A percentile compares a stretch with the other conserved stretches of the same genome.
Evolutionary conservation across 2,888 invertebrate species (phyloP).

Genomic region (Cerastis rubricosa): DNA sequence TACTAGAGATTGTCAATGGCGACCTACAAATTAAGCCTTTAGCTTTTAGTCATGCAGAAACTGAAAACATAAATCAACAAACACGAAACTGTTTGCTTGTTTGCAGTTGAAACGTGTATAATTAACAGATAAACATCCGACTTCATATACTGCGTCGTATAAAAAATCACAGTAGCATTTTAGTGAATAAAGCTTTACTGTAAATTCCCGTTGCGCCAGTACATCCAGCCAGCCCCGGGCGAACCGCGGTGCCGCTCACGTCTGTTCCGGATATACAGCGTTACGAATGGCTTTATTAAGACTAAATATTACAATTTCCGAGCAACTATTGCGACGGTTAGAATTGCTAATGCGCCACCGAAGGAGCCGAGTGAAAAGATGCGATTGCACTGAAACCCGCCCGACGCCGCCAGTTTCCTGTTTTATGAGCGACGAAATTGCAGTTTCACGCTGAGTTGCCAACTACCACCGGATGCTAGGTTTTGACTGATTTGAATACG

Average conservation of each 20-base stretch:
- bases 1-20: constrained; percentile 25
- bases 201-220: constrained; percentile 75
- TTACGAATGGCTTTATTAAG: constrained; percentile 89
- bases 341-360: constrained; percentile 86
- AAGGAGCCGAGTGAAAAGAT: constrained; percentile 86
- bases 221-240: constrained; percentile 77
- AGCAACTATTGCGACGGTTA: constrained; percentile 85
- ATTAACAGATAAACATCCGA: constrained; percentile 51
- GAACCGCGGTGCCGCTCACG: constrained; percentile 76
- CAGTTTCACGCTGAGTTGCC: constrained; percentile 81
- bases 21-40: constrained; percentile 20
- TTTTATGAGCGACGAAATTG: constrained; percentile 87
- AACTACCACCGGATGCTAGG: constrained; percentile 79
- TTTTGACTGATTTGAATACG: constrained; percentile 80
- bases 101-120: constrained; percentile 41
- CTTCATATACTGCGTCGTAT: constrained; percentile 30
- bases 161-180: constrained; percentile 47
- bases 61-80: constrained; percentile 25
- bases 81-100: constrained; percentile 32
- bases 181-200: constrained; percentile 73
- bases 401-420: constrained; percentile 78
- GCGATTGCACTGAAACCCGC: constrained; percentile 81
- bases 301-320: constrained; percentile 88
- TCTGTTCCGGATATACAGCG: constrained; percentile 85
- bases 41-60: constrained; percentile 10